Conservation (phyloP, 2,888 invertebrate genomes). For the Lasioglossum malachurum region DNA sequence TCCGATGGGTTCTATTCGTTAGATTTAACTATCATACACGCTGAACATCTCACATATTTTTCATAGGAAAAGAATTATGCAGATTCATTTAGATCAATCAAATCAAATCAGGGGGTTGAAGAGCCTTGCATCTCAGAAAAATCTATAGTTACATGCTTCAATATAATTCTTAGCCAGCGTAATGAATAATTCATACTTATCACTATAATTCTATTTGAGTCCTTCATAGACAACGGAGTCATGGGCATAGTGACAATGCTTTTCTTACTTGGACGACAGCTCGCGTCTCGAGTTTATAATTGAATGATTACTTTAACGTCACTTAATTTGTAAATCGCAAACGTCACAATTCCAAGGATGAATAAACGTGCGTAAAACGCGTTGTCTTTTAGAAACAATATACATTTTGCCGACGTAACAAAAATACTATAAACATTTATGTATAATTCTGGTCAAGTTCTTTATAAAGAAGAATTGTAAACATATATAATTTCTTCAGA, state of each 20-base stretch:
- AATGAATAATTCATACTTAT: neutral
- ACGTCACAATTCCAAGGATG: neutral
- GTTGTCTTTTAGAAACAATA: neutral
- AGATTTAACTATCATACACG: neutral
- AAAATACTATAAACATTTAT: neutral
- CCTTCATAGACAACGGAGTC: too few species aligned
- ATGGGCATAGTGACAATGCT: neutral
- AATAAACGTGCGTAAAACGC: neutral
- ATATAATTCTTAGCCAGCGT: neutral
- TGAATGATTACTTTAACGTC: neutral
- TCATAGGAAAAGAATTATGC: neutral
- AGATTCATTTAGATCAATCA: too few species aligned
- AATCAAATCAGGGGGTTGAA: neutral
- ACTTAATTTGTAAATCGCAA: neutral
- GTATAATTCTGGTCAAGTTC: too few species aligned
- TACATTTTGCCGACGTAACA: too few species aligned
- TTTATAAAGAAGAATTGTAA: too few species aligned
- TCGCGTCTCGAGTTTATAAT: neutral
- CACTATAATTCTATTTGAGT: too few species aligned
- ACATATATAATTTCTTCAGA: neutral
- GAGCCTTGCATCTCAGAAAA: neutral
- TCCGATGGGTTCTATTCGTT: neutral
- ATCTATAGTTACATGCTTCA: neutral
- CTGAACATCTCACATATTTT: neutral
- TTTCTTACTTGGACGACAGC: too few species aligned